Evolutionary conservation across 2,888 invertebrate genomes (phyloP).

Genomic region (Macrosiphum euphorbiae): DNA sequence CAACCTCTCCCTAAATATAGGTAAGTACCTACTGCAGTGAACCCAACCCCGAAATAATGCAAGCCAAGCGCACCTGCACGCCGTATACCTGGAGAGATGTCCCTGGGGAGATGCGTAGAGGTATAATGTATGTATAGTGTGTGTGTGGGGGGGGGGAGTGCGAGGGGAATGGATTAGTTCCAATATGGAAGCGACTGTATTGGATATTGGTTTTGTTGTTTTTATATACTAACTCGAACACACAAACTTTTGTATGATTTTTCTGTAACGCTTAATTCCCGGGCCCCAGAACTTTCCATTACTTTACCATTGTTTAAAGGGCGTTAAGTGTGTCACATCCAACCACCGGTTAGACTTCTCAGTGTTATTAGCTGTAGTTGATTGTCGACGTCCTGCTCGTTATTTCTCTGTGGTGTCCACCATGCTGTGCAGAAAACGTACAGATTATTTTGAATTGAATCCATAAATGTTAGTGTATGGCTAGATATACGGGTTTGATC

Average conservation of each 20-base stretch:
- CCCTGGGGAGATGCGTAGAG: no score
- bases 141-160: no score
- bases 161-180: no score
- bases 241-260: conserved; percentile 14
- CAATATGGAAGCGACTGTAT: no score
- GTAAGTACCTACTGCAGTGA: not conserved
- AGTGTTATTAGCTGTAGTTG: not conserved
- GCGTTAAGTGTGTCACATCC: conserved; percentile 31
- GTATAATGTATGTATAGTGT: not conserved
- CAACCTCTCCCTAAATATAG: not conserved
- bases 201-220: not conserved
- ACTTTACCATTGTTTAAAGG: conserved; percentile 13
- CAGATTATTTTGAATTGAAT: not conserved
- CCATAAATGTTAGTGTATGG: not conserved
- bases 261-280: not conserved
- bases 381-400: not conserved
- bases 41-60: not conserved
- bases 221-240: not conserved
- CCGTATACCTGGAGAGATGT: not conserved
- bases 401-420: not conserved
- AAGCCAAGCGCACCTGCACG: not conserved
- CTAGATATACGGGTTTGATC: not conserved
- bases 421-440: not conserved
- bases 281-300: not conserved
- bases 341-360: conserved; percentile 40